A percentile compares a stretch with the other conserved stretches of the same genome.
Evolutionary conservation across 2,888 invertebrate genomes (phyloP).

Genomic region (Acanthopleura granulata): DNA sequence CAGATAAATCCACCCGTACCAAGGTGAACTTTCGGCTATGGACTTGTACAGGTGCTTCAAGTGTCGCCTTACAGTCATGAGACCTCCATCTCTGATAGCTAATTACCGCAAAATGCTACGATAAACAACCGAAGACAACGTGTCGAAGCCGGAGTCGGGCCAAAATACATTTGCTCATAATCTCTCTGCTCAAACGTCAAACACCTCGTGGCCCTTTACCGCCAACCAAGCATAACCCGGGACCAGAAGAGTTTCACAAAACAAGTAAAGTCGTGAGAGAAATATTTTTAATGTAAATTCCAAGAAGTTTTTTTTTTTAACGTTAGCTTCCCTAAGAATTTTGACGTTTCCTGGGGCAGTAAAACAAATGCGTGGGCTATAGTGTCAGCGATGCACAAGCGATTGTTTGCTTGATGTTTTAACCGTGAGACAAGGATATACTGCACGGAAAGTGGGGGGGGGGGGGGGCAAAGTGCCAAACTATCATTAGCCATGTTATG

Average conservation of each 20-base stretch:
- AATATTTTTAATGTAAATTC: too few species aligned
- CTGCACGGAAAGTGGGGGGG: too few species aligned
- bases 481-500: too few species aligned
- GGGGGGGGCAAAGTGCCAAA: too few species aligned
- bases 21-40: neutral
- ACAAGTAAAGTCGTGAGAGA: neutral
- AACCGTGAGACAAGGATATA: too few species aligned
- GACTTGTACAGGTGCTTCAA: neutral
- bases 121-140: neutral
- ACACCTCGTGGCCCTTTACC: neutral
- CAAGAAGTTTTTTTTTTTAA: too few species aligned
- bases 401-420: too few species aligned
- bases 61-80: slow-evolving; percentile 11
- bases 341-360: too few species aligned
- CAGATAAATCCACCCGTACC: neutral
- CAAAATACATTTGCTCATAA: neutral
- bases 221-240: slow-evolving; percentile 2
- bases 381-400: too few species aligned
- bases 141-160: neutral
- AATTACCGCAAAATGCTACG: slow-evolving; percentile 6
- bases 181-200: neutral
- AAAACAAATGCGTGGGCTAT: too few species aligned
- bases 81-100: neutral
- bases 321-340: too few species aligned
- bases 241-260: neutral